Conservation (phyloP, 92 coral and sea anemone genomes). For the Epizoanthus scotinus region DNA sequence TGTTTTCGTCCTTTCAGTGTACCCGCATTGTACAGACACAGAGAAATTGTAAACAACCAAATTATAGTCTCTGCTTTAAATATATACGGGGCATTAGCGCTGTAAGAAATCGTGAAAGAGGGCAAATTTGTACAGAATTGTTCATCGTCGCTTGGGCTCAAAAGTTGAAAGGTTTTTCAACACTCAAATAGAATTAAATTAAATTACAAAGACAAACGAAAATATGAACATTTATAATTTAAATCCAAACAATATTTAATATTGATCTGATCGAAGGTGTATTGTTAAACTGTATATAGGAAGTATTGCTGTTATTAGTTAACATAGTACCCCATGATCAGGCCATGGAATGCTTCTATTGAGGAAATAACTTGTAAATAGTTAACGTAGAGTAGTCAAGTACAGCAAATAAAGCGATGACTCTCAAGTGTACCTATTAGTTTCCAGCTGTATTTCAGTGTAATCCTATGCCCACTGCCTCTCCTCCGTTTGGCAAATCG, state of each 20-base stretch:
- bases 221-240: slow-evolving; percentile 28
- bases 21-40: neutral
- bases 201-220: slow-evolving; percentile 22
- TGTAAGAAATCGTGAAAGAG: neutral
- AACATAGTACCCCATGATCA: neutral
- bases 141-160: neutral
- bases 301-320: neutral
- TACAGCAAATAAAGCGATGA: slow-evolving; percentile 6
- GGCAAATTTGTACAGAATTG: neutral
- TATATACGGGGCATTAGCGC: neutral
- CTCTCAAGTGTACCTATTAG: slow-evolving; percentile 17
- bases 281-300: neutral
- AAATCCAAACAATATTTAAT: slow-evolving; percentile 38
- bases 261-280: slow-evolving; percentile 22
- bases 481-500: neutral
- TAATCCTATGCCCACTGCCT: neutral
- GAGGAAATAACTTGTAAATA: slow-evolving; percentile 20
- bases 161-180: slow-evolving; percentile 4
- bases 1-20: neutral
- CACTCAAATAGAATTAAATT: slow-evolving; percentile 11
- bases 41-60: neutral
- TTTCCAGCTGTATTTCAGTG: neutral
- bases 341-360: neutral
- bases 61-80: neutral
- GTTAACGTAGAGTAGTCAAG: slow-evolving; percentile 1